Evolutionary conservation across 2,113 vertebrate species (phyloP).

Genomic region (Oncorhynchus mykiss): DNA sequence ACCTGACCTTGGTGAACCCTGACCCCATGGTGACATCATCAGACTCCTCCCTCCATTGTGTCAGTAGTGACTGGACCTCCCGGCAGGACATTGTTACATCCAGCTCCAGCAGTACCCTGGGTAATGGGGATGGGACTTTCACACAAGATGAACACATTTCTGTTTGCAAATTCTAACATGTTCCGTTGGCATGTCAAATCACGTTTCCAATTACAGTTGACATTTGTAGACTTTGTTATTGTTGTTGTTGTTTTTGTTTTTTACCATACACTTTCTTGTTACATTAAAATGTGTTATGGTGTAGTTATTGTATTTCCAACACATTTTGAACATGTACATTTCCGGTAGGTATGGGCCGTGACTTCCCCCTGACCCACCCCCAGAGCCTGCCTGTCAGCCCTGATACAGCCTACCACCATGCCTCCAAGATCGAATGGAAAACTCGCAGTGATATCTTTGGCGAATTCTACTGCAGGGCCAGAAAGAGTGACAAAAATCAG

Average conservation of each 20-base stretch:
- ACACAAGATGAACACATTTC: no score
- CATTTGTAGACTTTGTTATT: no score
- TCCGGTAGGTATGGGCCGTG: conserved; percentile 64
- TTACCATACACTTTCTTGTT: no score
- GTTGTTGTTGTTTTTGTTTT: no score
- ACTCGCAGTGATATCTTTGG: conserved; percentile 81
- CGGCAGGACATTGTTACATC: no score
- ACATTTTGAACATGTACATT: no score
- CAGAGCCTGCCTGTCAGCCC: conserved; percentile 72
- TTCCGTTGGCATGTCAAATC: no score
- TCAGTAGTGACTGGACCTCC: conserved; percentile 78
- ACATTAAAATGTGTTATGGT: no score
- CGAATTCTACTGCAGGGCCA: conserved; percentile 81
- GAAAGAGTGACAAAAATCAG: conserved; percentile 70
- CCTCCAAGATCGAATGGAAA: conserved; percentile 81
- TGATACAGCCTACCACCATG: conserved; percentile 70
- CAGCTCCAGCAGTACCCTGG: conserved; percentile 62
- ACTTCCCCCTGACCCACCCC: conserved; percentile 74
- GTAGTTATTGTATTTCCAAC: no score
- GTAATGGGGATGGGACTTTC: conserved; percentile 73
- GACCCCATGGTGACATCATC: conserved; percentile 80
- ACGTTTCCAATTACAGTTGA: no score
- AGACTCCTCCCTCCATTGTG: conserved; percentile 79
- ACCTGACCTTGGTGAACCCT: conserved; percentile 84
- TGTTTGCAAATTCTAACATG: no score